Conservation (phyloP, 1,140 invertebrate genomes). For the Drosophila arizonae region DNA sequence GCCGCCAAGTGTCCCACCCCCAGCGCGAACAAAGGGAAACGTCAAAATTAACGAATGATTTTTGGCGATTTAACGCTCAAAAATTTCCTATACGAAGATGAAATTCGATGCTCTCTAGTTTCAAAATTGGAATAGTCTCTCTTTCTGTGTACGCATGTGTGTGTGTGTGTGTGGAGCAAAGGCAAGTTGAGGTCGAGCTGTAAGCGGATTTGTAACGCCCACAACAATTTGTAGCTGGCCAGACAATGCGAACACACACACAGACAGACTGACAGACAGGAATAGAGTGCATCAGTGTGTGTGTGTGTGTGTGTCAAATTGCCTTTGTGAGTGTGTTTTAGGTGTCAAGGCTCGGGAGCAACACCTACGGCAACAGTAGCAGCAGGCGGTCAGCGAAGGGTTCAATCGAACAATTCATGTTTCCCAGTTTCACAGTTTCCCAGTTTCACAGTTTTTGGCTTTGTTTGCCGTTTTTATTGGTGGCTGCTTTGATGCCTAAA, state of each 20-base stretch:
- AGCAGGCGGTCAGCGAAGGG: conserved; percentile 56
- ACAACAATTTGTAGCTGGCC: conserved; percentile 82
- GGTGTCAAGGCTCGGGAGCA: conserved; percentile 50
- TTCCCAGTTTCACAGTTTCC: conserved; percentile 8
- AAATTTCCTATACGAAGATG: conserved; percentile 59
- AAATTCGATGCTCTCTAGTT: conserved; percentile 52
- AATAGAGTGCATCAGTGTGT: no score
- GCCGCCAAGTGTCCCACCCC: conserved; percentile 20
- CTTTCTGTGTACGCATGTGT: neutral
- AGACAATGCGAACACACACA: conserved; percentile 13
- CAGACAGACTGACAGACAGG: neutral
- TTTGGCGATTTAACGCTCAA: conserved; percentile 76
- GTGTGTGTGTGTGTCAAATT: conserved; percentile 16
- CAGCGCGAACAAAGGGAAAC: conserved; percentile 54
- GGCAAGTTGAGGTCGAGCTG: conserved; percentile 42
- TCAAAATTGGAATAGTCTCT: conserved; percentile 21
- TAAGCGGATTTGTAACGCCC: conserved; percentile 82
- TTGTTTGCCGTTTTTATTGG: conserved; percentile 68
- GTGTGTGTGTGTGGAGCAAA: conserved; percentile 27
- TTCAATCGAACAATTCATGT: conserved; percentile 26
- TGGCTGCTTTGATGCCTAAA: conserved; percentile 64
- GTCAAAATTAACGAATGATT: conserved; percentile 80
- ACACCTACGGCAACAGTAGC: conserved; percentile 22
- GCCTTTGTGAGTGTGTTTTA: conserved; percentile 15
- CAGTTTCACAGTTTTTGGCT: conserved; percentile 40